Evolutionary conservation across 2,888 invertebrate genomes (phyloP).

Genomic region (Noctua pronuba): DNA sequence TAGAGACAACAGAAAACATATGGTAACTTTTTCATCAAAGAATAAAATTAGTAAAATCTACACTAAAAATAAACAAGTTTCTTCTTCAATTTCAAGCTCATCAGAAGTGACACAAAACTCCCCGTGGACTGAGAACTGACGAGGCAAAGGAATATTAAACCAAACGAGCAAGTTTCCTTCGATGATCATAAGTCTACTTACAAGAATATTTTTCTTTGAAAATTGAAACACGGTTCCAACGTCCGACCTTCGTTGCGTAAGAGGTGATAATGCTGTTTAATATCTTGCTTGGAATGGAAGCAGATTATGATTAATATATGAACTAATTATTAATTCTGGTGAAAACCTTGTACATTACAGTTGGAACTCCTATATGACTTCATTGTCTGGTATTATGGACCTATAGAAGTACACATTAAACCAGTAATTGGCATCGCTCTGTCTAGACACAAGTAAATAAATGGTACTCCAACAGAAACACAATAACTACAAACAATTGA

Average conservation of each 20-base stretch:
- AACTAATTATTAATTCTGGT: background rate
- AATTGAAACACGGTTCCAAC: constrained; percentile 53
- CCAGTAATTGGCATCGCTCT: background rate
- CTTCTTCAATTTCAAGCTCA: constrained; percentile 34
- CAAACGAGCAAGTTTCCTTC: constrained; percentile 53
- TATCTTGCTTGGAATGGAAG: constrained; percentile 7
- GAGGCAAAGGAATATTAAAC: constrained; percentile 53
- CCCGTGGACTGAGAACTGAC: constrained; percentile 22
- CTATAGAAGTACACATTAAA: background rate
- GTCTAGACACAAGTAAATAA: background rate
- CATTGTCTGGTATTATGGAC: background rate
- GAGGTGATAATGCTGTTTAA: constrained; percentile 20
- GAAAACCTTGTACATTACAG: background rate
- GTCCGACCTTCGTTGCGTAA: background rate
- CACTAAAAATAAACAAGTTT: background rate
- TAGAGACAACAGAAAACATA: background rate
- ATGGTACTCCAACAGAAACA: background rate
- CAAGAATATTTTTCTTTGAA: constrained; percentile 57
- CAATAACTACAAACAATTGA: constrained; percentile 16
- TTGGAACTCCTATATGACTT: background rate
- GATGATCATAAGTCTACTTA: constrained; percentile 51
- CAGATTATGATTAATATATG: constrained; percentile 8
- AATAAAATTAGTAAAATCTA: background rate
- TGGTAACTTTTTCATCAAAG: background rate
- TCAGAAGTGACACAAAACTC: constrained; percentile 50